Percentiles rank a stretch among this genome's conserved stretches.
Evolutionary conservation across 2,113 vertebrate genomes (phyloP).

Genomic region (Pluvianellus socialis): DNA sequence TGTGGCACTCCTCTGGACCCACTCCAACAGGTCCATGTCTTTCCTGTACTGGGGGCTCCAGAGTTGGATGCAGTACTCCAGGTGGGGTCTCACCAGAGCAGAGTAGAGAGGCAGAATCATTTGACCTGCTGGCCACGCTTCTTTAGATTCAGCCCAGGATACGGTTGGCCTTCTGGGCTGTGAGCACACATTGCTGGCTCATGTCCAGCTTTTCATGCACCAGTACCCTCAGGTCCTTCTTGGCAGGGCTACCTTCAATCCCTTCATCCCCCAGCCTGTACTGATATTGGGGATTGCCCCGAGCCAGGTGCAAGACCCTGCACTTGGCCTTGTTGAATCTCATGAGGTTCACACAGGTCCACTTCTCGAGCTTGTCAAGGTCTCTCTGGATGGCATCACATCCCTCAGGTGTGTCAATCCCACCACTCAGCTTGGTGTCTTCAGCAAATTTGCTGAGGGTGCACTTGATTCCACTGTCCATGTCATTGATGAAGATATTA

Average conservation of each 20-base stretch:
- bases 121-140: no score
- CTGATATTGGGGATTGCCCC: no score
- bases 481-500: background rate
- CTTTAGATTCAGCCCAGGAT: no score
- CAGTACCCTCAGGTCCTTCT: no score
- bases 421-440: background rate
- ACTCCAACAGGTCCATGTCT: background rate
- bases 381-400: background rate
- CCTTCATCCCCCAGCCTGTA: no score
- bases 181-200: no score
- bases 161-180: no score
- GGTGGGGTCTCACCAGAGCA: background rate
- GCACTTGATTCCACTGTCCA: background rate
- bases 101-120: no score
- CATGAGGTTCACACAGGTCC: background rate
- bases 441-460: background rate
- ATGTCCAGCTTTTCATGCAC: no score
- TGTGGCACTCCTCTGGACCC: background rate
- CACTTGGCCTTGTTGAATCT: no score
- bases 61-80: background rate
- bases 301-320: no score
- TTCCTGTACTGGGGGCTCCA: background rate
- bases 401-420: background rate
- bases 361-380: background rate
- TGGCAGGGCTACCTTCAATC: no score